phyloP scores from a whole-genome alignment of 2,888 invertebrate species.

The Chromoteleia sp. region DNA sequence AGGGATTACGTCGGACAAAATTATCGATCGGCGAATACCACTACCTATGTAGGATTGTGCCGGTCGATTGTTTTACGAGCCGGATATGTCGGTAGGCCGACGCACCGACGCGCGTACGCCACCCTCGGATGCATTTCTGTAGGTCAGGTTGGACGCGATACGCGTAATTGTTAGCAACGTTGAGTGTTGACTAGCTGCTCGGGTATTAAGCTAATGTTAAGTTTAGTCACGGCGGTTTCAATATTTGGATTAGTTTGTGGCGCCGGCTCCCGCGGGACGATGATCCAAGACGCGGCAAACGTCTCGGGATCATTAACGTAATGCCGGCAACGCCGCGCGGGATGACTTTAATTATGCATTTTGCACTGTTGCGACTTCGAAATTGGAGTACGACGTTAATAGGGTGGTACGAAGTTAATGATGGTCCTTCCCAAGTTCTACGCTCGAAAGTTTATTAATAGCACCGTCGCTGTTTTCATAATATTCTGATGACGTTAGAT shows the following conservation, averaged over 20 bases:
- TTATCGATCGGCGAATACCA: conserved; percentile 39
- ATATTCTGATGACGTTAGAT: not conserved
- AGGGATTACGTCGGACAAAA: conserved; percentile 33
- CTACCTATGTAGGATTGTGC: conserved; percentile 34
- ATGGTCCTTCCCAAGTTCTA: conserved; percentile 7
- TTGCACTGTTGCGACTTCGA: conserved; percentile 22
- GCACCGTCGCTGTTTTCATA: conserved; percentile 6
- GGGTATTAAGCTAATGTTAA: conserved; percentile 44
- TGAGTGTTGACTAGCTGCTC: conserved; percentile 35
- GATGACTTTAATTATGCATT: conserved; percentile 49
- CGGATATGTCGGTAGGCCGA: conserved; percentile 34
- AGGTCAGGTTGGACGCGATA: conserved; percentile 43
- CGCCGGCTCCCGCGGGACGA: conserved; percentile 29
- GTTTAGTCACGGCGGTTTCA: conserved; percentile 38
- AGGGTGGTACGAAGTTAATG: conserved; percentile 44
- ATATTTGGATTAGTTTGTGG: conserved; percentile 54
- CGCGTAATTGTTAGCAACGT: conserved; percentile 47
- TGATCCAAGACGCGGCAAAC: conserved; percentile 33
- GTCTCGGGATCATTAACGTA: conserved; percentile 47
- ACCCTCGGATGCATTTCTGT: conserved; percentile 48
- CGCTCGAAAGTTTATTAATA: conserved; percentile 32
- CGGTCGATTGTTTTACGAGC: conserved; percentile 55
- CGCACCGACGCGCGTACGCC: conserved; percentile 31
- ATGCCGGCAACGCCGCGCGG: conserved; percentile 8
- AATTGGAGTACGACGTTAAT: conserved; percentile 37